Conservation (phyloP, 1,140 invertebrate genomes). For the Drosophila auraria region DNA sequence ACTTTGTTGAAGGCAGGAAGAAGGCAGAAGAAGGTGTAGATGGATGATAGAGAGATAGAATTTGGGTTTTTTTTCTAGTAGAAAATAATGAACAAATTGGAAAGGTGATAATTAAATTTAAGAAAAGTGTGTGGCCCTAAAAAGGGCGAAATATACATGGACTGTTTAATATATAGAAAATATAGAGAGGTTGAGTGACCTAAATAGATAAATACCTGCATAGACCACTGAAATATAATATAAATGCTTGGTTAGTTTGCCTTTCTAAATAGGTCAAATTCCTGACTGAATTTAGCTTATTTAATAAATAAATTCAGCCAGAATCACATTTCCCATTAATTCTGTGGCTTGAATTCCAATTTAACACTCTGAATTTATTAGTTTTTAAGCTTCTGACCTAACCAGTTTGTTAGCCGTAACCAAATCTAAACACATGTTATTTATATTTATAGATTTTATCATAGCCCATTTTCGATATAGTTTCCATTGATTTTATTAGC, state of each 20-base stretch:
- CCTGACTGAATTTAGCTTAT: background rate
- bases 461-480: conserved; percentile 22
- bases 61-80: background rate
- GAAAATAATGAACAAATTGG: background rate
- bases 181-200: background rate
- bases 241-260: background rate
- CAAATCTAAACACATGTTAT: background rate
- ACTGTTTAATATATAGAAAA: background rate
- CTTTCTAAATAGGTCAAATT: background rate
- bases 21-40: background rate
- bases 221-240: background rate
- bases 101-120: conserved; percentile 15
- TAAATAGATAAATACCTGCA: background rate
- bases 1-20: conserved; percentile 3
- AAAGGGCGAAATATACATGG: no score
- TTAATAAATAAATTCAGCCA: background rate
- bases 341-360: background rate
- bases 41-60: background rate
- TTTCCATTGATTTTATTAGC: conserved; percentile 40
- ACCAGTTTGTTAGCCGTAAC: conserved; percentile 12
- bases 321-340: conserved; percentile 3
- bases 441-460: conserved; percentile 32
- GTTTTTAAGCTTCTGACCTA: background rate
- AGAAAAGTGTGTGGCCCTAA: background rate
- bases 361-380: conserved; percentile 15